Conservation (phyloP, 2,797 vertebrate species). For the Phalloptychus januarius region DNA sequence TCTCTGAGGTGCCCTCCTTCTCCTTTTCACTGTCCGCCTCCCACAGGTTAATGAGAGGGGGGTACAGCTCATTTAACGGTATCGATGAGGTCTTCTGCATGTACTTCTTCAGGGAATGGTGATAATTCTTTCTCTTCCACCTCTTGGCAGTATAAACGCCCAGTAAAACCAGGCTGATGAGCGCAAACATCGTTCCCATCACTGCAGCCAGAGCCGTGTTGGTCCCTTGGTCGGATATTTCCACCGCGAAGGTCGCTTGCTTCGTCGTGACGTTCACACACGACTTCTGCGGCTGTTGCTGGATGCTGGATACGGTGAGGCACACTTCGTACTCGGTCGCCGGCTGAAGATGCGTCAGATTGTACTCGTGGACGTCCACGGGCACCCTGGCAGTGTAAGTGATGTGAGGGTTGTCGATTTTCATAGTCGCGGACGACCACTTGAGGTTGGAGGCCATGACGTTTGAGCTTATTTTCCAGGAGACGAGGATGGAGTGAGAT, state of each 20-base stretch:
- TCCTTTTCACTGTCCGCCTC: constrained; percentile 96
- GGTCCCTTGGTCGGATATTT: constrained; percentile 89
- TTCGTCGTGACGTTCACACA: constrained; percentile 97
- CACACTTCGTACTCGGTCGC: constrained; percentile 96
- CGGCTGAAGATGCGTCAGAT: constrained; percentile 94
- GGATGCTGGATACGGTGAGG: constrained; percentile 91
- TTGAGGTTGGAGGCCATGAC: constrained; percentile 94
- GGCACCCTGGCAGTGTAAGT: constrained; percentile 96
- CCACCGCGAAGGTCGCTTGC: constrained; percentile 85
- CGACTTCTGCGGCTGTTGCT: constrained; percentile 92
- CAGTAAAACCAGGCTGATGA: constrained; percentile 89
- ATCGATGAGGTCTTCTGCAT: constrained; percentile 99
- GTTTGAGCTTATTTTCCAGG: constrained; percentile 95
- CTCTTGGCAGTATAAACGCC: constrained; percentile 90
- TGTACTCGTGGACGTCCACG: constrained; percentile 96
- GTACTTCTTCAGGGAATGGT: constrained; percentile 97
- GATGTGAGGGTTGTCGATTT: constrained; percentile 96
- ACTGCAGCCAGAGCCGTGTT: constrained; percentile 91
- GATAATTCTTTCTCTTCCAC: constrained; percentile 97
- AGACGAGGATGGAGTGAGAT: constrained; percentile 92
- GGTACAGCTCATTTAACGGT: constrained; percentile 95
- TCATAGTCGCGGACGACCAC: constrained; percentile 97
- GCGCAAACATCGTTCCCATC: constrained; percentile 92
- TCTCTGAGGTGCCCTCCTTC: constrained; percentile 90
- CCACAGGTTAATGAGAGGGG: constrained; percentile 98